Conservation (phyloP, 2,113 vertebrate genomes). For the Dromaius novaehollandiae region DNA sequence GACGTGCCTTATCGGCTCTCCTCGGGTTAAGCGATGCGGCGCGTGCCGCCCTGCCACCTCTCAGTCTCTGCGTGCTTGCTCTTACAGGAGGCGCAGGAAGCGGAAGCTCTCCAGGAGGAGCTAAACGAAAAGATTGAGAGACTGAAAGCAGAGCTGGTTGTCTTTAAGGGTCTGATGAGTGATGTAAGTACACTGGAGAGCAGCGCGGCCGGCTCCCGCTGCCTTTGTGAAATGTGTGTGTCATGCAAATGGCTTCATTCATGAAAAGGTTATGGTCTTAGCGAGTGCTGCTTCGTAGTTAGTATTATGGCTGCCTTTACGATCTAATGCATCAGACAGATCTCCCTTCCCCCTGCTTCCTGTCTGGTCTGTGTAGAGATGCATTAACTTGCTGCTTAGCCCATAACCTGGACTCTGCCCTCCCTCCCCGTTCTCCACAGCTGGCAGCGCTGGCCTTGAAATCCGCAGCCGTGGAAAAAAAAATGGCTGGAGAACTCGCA, state of each 20-base stretch:
- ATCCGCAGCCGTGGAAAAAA: neutral
- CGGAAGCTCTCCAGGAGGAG: conserved; percentile 89
- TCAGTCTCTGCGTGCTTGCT: neutral
- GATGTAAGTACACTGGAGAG: conserved; percentile 86
- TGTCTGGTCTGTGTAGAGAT: conserved; percentile 74
- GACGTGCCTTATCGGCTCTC: neutral
- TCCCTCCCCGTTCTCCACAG: neutral
- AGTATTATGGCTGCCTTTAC: conserved; percentile 67
- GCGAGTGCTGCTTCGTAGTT: conserved; percentile 74
- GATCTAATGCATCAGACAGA: conserved; percentile 71
- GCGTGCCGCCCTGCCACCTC: neutral
- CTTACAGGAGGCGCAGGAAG: conserved; percentile 86
- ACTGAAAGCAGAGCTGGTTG: conserved; percentile 94
- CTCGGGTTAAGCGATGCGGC: neutral
- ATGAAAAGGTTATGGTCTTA: conserved; percentile 37
- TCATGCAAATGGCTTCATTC: conserved; percentile 71
- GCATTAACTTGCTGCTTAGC: conserved; percentile 79
- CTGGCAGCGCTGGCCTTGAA: neutral
- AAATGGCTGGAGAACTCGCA: neutral
- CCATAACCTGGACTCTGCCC: conserved; percentile 53
- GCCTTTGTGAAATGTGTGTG: neutral
- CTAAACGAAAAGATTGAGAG: conserved; percentile 92
- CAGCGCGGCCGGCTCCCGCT: neutral
- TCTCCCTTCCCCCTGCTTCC: conserved; percentile 63
- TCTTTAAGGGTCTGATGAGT: conserved; percentile 97